Evolutionary conservation across 2,113 vertebrate genomes (phyloP).

Genomic region (Aegithalos caudatus): DNA sequence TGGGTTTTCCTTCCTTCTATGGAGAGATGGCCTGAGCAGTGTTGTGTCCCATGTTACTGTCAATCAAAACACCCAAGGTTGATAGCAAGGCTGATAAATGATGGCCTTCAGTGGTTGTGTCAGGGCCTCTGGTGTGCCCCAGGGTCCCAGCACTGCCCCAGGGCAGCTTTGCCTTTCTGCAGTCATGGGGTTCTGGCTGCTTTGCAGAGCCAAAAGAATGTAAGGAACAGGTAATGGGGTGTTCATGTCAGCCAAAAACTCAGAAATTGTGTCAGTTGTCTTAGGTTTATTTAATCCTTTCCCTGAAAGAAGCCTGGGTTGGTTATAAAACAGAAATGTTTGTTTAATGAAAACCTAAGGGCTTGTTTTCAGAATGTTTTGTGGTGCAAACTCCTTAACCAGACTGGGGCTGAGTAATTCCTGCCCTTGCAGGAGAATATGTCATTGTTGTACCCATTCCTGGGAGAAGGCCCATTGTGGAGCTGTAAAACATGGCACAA

Average conservation of each 20-base stretch:
- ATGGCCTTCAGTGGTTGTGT: neutral
- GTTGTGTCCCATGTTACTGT: neutral
- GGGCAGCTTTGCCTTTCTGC: neutral
- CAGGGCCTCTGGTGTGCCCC: neutral
- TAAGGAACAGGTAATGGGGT: neutral
- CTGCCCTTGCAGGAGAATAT: neutral
- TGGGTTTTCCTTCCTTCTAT: neutral
- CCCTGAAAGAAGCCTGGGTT: neutral
- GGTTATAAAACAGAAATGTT: neutral
- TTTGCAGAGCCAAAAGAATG: neutral
- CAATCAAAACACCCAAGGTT: neutral
- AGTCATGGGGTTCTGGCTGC: neutral
- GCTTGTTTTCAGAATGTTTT: neutral
- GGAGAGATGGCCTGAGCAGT: neutral
- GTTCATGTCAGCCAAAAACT: neutral
- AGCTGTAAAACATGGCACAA: neutral
- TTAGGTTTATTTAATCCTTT: neutral
- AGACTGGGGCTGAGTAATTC: accelerated
- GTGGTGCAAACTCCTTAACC: neutral
- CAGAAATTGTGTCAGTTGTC: neutral
- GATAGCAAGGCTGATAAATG: neutral
- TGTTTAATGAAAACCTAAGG: neutral
- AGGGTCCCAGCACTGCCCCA: neutral
- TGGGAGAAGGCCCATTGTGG: neutral
- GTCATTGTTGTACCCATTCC: neutral